A percentile compares a stretch with the other conserved stretches of the same genome.
Conservation (phyloP, 2,113 vertebrate genomes). For the Eudyptes chrysolophus region DNA sequence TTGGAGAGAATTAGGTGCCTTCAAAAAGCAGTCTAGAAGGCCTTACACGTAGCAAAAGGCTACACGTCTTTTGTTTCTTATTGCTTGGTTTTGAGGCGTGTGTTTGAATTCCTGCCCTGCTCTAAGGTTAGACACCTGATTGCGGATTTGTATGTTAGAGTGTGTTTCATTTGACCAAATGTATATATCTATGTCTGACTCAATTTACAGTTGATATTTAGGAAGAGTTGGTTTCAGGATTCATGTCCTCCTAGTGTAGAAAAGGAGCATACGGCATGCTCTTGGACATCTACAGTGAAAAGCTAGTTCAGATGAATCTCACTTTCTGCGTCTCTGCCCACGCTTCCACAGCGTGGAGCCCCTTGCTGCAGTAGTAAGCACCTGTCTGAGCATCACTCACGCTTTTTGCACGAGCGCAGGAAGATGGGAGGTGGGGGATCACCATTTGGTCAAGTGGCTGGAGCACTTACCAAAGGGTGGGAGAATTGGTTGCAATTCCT, state of each 20-base stretch:
- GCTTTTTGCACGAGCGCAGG: background rate
- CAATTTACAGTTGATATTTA: background rate
- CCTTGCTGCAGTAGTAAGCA: background rate
- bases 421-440: background rate
- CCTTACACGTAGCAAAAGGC: background rate
- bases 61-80: background rate
- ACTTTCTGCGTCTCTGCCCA: background rate
- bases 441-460: background rate
- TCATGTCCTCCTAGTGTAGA: background rate
- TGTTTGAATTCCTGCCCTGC: background rate
- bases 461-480: background rate
- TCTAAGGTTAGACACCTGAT: background rate
- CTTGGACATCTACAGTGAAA: background rate
- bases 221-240: background rate
- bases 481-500: background rate
- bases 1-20: background rate
- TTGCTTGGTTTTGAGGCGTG: background rate
- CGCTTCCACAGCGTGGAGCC: rapidly evolving
- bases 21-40: background rate
- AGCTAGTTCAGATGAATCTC: background rate
- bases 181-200: background rate
- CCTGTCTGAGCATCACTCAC: background rate
- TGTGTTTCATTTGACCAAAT: background rate
- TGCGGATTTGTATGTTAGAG: background rate
- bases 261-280: background rate